These are phyloP conservation scores for Doryteuthis pealeii DNA, from an alignment of 1,140 invertebrate species.

Conservation along the genomic window DNA sequence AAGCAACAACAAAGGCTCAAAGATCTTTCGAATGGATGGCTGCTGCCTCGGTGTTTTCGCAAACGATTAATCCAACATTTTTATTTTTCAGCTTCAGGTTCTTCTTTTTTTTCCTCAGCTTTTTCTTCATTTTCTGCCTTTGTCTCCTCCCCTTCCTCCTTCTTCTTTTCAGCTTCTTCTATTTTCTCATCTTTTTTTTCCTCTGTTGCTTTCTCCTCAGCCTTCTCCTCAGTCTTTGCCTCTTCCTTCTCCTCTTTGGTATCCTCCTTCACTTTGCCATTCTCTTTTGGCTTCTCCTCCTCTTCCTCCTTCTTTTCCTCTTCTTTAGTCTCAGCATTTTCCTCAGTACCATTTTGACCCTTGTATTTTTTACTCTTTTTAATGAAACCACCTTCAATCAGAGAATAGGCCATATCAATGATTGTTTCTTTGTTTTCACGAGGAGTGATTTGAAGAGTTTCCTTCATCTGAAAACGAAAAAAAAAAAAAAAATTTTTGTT, in stretches of 20 bases:
- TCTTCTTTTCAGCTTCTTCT: constrained; percentile 8
- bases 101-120: constrained; percentile 2
- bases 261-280: background rate
- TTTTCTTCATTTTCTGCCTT: constrained; percentile 11
- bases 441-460: constrained; percentile 57
- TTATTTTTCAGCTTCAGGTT: constrained; percentile 6
- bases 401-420: constrained; percentile 62
- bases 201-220: background rate
- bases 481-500: too few relatives aligned
- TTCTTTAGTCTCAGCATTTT: background rate
- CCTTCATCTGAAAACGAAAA: constrained; percentile 46
- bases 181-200: constrained; percentile 3
- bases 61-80: background rate
- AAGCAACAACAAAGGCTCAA: background rate
- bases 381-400: constrained; percentile 62
- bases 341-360: constrained; percentile 22
- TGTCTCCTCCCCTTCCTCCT: background rate
- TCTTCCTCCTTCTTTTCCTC: constrained; percentile 4
- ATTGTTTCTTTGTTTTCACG: constrained; percentile 57
- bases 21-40: background rate
- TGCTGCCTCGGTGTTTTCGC: background rate
- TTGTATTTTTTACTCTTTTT: constrained; percentile 61
- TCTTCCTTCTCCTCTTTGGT: background rate
- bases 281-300: constrained; percentile 9
- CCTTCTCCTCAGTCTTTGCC: background rate